Conservation (phyloP, 1,140 invertebrate genomes). For the Apis dorsata region DNA sequence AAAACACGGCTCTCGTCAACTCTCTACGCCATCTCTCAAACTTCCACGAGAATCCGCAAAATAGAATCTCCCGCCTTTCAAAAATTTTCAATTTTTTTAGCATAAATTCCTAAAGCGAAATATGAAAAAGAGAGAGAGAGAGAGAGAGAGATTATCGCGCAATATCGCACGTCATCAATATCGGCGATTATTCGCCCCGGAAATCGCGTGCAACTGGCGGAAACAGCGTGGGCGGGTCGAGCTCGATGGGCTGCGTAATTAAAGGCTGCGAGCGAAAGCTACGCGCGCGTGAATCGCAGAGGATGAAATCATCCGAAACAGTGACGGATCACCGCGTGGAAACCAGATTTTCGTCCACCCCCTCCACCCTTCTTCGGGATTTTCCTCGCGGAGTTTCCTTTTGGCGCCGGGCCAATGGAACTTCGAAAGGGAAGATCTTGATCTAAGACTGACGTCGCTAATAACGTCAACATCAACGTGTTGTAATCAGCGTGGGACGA, state of each 20-base stretch:
- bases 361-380: background rate
- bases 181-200: too few relatives aligned
- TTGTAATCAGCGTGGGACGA: conserved; percentile 21
- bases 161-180: background rate
- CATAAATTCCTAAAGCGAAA: too few relatives aligned
- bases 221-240: too few relatives aligned
- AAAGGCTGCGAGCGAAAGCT: background rate
- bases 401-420: conserved; percentile 66
- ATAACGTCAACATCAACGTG: conserved; percentile 47
- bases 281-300: background rate
- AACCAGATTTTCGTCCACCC: conserved; percentile 31
- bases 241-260: background rate
- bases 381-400: conserved; percentile 12
- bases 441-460: conserved; percentile 31
- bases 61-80: too few relatives aligned
- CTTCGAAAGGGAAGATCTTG: conserved; percentile 39
- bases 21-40: too few relatives aligned
- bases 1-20: too few relatives aligned
- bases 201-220: too few relatives aligned
- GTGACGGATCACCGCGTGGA: conserved; percentile 25
- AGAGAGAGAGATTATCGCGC: too few relatives aligned
- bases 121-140: too few relatives aligned
- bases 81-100: too few relatives aligned
- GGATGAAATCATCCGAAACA: background rate
- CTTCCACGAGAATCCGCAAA: too few relatives aligned